Evolutionary conservation across 2,797 vertebrate genomes (phyloP), one percentile per base, ranked within the genome.

Genomic region (Linurgus olivaceus): DNA sequence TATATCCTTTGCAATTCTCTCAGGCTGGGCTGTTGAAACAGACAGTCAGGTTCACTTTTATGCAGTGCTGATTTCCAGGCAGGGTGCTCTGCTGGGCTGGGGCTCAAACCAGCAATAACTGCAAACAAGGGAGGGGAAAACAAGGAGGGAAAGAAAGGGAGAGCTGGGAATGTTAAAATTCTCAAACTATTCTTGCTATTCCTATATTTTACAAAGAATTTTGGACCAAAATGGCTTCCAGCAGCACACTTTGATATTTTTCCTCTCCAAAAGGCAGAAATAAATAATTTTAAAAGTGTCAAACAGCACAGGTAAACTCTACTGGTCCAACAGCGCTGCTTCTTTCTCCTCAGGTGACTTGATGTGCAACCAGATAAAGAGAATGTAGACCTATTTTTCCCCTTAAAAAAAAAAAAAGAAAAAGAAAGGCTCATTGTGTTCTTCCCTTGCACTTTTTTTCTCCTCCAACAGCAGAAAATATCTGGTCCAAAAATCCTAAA

Each of bases 31-130:
- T 80, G 57, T 48, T 72, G 70, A 80, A 96, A 91, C 28, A 87
- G 75, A 63, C 50, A 67, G 79, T 83, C 94, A 92, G 31, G 33
- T 87, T 94, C 57, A 92, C 66, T 96, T 96, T 81, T 92, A 37
- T 81, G 87, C 80, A 52, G 42, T 5, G 3, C 9, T 63, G 51
- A 21, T 90, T 93, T 90, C 86, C 65, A 77, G 62, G 70, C 76
- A 80, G 26, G 29, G 62, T 93, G 37, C 28, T 88, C 93, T 80
- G 13, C 31, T 67, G 40, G 47, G n/a, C n/a, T 83, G 31, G 37
- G 33, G 42, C 47, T 63, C 8, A 4, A 58, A 68, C 29, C 28
- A 59, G 42, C n/a, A 76, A 37, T 62, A 88, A 65, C 50, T 92
- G 38, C 83, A 88, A 94, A 85, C 59, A 62, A 47, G 18, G 78